phyloP scores from a whole-genome alignment of 2,797 vertebrate genomes.

The Danionella dracula region DNA sequence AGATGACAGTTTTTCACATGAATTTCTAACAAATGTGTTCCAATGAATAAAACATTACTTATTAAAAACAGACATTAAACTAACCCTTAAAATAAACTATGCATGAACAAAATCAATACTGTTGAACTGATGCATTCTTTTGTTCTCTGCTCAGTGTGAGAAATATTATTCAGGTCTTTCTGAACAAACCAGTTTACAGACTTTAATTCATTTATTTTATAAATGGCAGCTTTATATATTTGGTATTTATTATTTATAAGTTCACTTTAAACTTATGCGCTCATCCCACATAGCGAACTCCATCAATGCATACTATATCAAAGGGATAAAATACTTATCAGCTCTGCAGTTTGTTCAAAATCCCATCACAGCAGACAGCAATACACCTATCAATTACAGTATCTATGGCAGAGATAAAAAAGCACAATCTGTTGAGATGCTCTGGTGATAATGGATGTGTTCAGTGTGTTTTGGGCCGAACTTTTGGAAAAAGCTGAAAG shows the following conservation, averaged over 20 bases:
- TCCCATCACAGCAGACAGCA: background rate
- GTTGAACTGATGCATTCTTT: constrained; percentile 4
- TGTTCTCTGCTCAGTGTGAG: background rate
- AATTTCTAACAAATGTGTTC: background rate
- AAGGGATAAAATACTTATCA: background rate
- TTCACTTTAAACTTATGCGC: too few relatives aligned
- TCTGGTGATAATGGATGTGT: background rate
- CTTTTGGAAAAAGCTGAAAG: constrained; percentile 71
- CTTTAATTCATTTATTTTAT: background rate
- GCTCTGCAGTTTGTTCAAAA: background rate
- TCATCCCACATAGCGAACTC: too few relatives aligned
- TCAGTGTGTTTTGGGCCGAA: constrained; percentile 67
- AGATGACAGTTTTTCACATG: background rate
- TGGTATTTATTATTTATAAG: too few relatives aligned
- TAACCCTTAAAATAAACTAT: background rate
- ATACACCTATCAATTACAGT: too few relatives aligned
- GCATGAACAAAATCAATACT: constrained; percentile 23
- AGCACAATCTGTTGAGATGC: background rate
- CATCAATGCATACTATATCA: too few relatives aligned
- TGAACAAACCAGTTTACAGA: background rate
- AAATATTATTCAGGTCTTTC: background rate
- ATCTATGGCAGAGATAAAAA: background rate
- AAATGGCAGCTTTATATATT: background rate
- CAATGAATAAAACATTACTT: background rate
- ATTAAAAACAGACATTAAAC: background rate